phyloP scores from a whole-genome alignment of 2,113 vertebrate genomes.

The Acinonyx jubatus region DNA sequence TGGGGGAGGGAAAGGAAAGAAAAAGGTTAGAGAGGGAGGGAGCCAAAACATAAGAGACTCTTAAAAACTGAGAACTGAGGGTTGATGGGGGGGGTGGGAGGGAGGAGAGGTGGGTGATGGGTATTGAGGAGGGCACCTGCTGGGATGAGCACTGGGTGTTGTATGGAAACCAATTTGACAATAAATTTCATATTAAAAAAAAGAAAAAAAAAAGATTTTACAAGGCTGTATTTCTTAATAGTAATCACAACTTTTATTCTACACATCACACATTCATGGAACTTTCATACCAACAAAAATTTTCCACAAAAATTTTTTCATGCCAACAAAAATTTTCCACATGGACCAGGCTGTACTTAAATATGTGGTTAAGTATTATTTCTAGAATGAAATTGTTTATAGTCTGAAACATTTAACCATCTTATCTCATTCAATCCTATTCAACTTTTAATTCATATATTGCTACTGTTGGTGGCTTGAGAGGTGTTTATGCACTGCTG shows the following conservation, averaged over 20 bases:
- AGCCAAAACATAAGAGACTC: no score
- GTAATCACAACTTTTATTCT: conserved; percentile 33
- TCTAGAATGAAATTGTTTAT: conserved; percentile 2
- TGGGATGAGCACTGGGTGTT: no score
- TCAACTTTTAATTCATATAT: not conserved
- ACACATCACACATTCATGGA: not conserved
- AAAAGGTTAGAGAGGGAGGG: no score
- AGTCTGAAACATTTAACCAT: not conserved
- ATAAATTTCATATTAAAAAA: no score
- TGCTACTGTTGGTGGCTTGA: not conserved
- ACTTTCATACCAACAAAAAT: not conserved
- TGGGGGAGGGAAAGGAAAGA: no score
- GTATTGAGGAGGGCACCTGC: no score
- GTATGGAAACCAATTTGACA: no score
- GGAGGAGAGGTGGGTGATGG: no score
- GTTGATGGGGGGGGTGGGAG: no score
- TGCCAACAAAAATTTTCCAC: not conserved
- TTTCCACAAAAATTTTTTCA: not conserved
- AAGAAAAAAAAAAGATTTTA: not conserved
- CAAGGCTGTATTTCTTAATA: not conserved
- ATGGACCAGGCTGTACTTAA: not conserved
- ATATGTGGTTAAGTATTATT: not conserved
- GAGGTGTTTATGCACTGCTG: not conserved
- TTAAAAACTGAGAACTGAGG: no score
- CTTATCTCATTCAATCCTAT: not conserved